These are phyloP conservation scores for Mamestra brassicae DNA, from an alignment of 2,888 invertebrate genomes.

Conservation along the genomic window DNA sequence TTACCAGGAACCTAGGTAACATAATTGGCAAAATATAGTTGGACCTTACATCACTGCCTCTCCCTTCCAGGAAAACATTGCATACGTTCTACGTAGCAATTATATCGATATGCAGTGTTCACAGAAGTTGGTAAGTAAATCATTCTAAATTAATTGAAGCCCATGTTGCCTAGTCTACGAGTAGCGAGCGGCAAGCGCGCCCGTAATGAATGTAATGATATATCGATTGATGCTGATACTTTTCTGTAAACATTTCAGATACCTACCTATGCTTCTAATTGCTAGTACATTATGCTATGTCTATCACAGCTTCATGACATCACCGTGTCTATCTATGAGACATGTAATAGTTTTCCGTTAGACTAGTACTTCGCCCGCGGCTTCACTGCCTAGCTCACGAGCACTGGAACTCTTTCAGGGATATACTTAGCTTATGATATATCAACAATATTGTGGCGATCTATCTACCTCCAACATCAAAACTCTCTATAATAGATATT, in stretches of 20 bases:
- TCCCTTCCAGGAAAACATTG: too few relatives aligned
- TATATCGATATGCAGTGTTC: slow-evolving; percentile 6
- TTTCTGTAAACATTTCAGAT: slow-evolving; percentile 49
- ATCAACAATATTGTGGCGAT: neutral
- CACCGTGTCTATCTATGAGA: neutral
- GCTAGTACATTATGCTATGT: neutral
- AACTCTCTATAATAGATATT: too few relatives aligned
- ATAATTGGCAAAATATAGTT: neutral
- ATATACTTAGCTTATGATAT: neutral
- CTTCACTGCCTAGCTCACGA: neutral
- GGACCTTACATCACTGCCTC: neutral
- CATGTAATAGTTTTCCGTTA: neutral
- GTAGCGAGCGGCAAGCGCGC: slow-evolving; percentile 17
- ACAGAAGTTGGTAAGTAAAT: slow-evolving; percentile 38
- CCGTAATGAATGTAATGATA: slow-evolving; percentile 56
- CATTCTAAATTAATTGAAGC: slow-evolving; percentile 59
- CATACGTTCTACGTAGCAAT: neutral
- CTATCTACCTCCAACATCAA: too few relatives aligned
- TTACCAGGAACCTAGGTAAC: neutral
- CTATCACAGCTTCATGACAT: neutral
- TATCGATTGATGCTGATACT: slow-evolving; percentile 51
- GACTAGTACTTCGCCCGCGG: neutral
- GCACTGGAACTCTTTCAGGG: neutral
- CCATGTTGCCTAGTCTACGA: slow-evolving; percentile 17
- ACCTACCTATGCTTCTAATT: slow-evolving; percentile 4